Conservation (phyloP, 2,888 invertebrate species). For the Pristionchus fissidentatus region DNA sequence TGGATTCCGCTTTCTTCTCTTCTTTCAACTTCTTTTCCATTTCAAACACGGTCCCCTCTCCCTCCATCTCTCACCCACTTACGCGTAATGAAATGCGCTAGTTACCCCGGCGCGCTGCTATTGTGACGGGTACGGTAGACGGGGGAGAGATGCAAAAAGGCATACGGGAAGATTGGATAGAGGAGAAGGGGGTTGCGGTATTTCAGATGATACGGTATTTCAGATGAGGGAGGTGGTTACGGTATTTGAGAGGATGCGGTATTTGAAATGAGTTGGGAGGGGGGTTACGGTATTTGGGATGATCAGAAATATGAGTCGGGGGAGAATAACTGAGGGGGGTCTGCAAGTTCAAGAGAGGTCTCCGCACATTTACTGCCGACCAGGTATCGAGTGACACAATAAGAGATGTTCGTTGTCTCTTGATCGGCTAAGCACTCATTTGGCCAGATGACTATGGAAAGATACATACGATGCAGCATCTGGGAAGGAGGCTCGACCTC, state of each 20-base stretch:
- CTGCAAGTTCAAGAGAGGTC: no score
- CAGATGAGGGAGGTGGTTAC: background rate
- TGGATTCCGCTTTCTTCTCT: conserved; percentile 5
- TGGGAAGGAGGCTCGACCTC: background rate
- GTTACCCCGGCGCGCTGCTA: background rate
- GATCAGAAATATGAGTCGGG: background rate
- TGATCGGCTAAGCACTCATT: background rate
- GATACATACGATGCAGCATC: background rate
- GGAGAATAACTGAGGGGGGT: background rate
- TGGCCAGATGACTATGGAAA: background rate
- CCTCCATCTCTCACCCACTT: conserved; percentile 34
- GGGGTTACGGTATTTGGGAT: background rate
- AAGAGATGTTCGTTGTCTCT: no score
- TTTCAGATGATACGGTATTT: background rate
- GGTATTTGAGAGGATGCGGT: background rate
- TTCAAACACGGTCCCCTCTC: conserved; percentile 29
- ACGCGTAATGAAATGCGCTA: conserved; percentile 40
- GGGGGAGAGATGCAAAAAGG: background rate
- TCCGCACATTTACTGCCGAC: background rate
- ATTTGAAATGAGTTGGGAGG: background rate
- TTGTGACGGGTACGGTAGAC: conserved; percentile 15
- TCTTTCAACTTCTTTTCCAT: conserved; percentile 40
- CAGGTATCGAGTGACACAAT: background rate
- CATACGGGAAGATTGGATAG: conserved; percentile 24
- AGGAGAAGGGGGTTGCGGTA: background rate